These are phyloP conservation scores for Schlechtendalia chinensis DNA, from an alignment of 1,140 invertebrate genomes.

Conservation along the genomic window DNA sequence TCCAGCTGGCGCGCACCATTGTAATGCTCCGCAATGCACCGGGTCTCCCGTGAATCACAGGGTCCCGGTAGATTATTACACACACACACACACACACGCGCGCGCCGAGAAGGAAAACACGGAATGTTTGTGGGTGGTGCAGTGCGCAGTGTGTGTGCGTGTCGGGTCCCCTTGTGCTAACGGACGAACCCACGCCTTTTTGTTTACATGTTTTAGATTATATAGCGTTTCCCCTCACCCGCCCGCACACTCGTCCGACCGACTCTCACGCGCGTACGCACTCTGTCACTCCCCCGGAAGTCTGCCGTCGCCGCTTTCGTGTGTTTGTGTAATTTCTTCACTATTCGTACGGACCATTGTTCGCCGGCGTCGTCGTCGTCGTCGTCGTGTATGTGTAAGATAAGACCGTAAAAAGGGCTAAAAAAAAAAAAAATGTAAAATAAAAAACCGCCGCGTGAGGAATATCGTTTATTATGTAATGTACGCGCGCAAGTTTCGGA, in stretches of 20 bases:
- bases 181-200: slow-evolving; percentile 43
- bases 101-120: slow-evolving; percentile 16
- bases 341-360: background rate
- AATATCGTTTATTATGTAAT: too few species aligned
- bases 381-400: background rate
- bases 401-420: background rate
- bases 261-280: background rate
- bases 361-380: too few species aligned
- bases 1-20: slow-evolving; percentile 40
- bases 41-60: slow-evolving; percentile 35
- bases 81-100: background rate
- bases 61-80: slow-evolving; percentile 15
- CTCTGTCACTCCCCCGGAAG: background rate
- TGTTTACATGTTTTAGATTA: slow-evolving; percentile 49
- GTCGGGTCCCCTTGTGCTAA: slow-evolving; percentile 39
- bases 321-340: slow-evolving; percentile 2
- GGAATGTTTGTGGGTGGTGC: slow-evolving; percentile 49
- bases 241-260: too few species aligned
- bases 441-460: background rate
- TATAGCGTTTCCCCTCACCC: background rate
- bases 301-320: background rate
- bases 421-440: too few species aligned
- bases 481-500: background rate
- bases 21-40: slow-evolving; percentile 20
- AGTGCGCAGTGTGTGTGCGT: background rate